Base-by-base conservation (phyloP, 2,113 vertebrate species). In the Bubalus kerabau region DNA sequence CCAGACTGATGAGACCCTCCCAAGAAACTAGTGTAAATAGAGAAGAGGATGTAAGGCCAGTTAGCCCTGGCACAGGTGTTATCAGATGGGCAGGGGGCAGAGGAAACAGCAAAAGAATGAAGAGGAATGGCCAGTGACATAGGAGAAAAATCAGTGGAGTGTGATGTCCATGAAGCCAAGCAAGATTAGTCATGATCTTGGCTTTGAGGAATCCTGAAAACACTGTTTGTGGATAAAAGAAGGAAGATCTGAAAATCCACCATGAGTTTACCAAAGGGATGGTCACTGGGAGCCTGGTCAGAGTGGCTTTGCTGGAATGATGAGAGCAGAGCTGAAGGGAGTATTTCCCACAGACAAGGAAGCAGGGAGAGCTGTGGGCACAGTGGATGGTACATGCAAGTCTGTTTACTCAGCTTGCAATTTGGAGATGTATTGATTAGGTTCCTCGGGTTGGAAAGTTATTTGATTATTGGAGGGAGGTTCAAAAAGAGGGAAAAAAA, bases 21-120 rank as follows among this genome's bases (percentile, higher is more conserved):
- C 2, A 23, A 11, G 48, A 92, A 23, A 46, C 14, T 46, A 48
- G 16, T 48, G 24, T 52, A 13, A 32, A 16, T 2, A 46, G 23
- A 54, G 30, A 54, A 74, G 21, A 89, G 28, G 26, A 10, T 2
- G 1, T 6, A n/a, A 48, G n/a, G 7, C 3, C 3, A 0, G 9
- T 7, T 32, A 87, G 50, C 14, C 16, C 0, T 8, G 57, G 56
- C 9, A 4, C 23, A 12, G 1, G 11, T 17, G 4, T 12, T 16
- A 11, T 3, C 5, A 36, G 80, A 7, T 12, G 7, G 4, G 28
- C 14, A 59, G 5, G 6, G 52, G 40, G 19, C 32, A 24, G 40
- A 59, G 7, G 11, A 24, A 15, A 30, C 0, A 46, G 10, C 19
- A 12, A 28, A 50, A 26, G 21, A 24, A 40, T 12, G 6, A 28